Evolutionary conservation across 2,113 vertebrate species (phyloP).

Genomic region (Larimichthys polyactis): DNA sequence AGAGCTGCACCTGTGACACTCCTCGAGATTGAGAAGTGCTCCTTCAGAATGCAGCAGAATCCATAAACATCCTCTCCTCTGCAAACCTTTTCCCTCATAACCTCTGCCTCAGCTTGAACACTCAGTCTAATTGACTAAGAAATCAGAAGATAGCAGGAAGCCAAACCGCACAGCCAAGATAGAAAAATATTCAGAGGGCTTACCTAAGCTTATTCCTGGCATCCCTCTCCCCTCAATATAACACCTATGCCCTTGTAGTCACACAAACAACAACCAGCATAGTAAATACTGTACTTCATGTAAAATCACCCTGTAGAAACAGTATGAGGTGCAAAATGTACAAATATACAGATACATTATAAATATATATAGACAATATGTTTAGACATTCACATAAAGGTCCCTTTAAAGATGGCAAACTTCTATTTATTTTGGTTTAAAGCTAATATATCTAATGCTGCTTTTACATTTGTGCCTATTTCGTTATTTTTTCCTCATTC

Average conservation of each 20-base stretch:
- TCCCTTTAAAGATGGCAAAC: not conserved
- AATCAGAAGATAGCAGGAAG: constrained; percentile 57
- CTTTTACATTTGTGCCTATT: not conserved
- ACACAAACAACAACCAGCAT: not conserved
- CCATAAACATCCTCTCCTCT: constrained; percentile 31
- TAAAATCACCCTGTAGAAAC: not conserved
- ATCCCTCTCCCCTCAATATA: constrained; percentile 10
- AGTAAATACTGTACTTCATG: not conserved
- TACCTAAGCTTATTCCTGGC: constrained; percentile 49
- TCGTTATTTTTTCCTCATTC: not conserved
- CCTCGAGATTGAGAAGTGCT: constrained; percentile 29
- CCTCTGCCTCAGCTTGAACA: constrained; percentile 51
- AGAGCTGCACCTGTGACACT: constrained; percentile 55
- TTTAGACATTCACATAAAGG: not conserved
- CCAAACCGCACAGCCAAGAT: constrained; percentile 23
- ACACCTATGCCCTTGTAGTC: constrained; percentile 23
- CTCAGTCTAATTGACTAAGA: constrained; percentile 62
- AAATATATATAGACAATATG: too few species aligned
- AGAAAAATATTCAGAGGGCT: constrained; percentile 28
- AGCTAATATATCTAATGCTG: not conserved
- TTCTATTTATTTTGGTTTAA: not conserved
- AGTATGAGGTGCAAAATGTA: not conserved
- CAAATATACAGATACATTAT: too few species aligned
- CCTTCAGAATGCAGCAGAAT: constrained; percentile 41
- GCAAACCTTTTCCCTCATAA: constrained; percentile 21